Evolutionary conservation across 2,113 vertebrate genomes (phyloP).

Genomic region (Brachyistius frenatus): DNA sequence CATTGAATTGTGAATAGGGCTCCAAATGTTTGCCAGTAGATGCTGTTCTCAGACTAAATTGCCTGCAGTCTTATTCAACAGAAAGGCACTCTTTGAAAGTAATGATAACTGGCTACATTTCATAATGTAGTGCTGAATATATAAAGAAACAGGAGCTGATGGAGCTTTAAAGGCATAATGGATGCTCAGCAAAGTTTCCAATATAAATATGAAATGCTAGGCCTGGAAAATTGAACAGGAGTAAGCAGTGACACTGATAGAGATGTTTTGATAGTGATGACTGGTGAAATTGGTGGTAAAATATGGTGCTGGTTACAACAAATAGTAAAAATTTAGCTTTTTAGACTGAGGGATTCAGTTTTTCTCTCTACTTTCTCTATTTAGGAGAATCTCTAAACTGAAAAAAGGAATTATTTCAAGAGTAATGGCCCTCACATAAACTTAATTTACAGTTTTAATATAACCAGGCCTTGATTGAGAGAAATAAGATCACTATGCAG

Average conservation of each 20-base stretch:
- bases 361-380: neutral
- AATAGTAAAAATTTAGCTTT: neutral
- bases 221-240: neutral
- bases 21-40: neutral
- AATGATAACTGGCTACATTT: constrained; percentile 20
- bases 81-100: neutral
- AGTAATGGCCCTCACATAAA: neutral
- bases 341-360: neutral
- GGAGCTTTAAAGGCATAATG: constrained; percentile 28
- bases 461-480: neutral
- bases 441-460: neutral
- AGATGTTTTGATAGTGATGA: neutral
- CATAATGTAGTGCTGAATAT: neutral
- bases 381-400: neutral
- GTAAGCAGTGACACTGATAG: too few relatives aligned
- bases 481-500: neutral
- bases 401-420: neutral
- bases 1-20: neutral
- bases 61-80: constrained; percentile 7
- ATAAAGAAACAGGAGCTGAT: constrained; percentile 6
- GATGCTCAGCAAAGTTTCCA: neutral
- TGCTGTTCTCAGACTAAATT: too few relatives aligned
- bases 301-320: neutral
- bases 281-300: neutral
- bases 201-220: constrained; percentile 9